Conservation (phyloP, 2,888 invertebrate species). For the Acleris holmiana region DNA sequence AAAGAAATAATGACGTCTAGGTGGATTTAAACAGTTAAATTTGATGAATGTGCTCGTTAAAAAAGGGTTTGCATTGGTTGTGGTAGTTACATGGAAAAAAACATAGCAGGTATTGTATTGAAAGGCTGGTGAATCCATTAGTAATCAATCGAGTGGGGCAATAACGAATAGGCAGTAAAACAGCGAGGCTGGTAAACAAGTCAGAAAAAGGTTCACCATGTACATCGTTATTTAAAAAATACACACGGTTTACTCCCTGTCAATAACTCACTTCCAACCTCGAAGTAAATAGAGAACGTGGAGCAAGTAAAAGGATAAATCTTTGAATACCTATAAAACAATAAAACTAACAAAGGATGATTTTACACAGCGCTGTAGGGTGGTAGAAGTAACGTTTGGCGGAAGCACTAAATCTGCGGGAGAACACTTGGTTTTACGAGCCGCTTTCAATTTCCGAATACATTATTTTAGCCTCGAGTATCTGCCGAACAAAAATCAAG, state of each 20-base stretch:
- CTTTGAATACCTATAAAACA: conserved; percentile 18
- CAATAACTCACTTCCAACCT: conserved; percentile 21
- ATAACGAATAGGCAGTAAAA: too few relatives aligned
- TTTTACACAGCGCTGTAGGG: conserved; percentile 16
- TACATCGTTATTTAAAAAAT: neutral
- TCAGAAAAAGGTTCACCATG: neutral
- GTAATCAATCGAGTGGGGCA: too few relatives aligned
- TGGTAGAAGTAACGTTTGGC: conserved; percentile 10
- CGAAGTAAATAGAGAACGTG: conserved; percentile 15
- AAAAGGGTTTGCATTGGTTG: neutral
- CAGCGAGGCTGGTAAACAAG: neutral
- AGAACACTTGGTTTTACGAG: conserved; percentile 22
- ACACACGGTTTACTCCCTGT: neutral
- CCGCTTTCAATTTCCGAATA: conserved; percentile 16
- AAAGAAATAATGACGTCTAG: conserved; percentile 24
- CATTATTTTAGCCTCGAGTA: conserved; percentile 6
- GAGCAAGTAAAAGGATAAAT: conserved; percentile 29
- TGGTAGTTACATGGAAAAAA: too few relatives aligned
- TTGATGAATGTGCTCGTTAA: neutral
- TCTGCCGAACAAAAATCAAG: neutral
- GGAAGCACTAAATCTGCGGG: conserved; percentile 29
- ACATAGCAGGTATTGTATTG: too few relatives aligned
- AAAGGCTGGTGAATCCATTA: too few relatives aligned
- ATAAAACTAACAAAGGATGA: conserved; percentile 32
- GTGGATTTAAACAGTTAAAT: conserved; percentile 1